Conservation (phyloP, 1,140 invertebrate species). For the Platorchestia sp. region DNA sequence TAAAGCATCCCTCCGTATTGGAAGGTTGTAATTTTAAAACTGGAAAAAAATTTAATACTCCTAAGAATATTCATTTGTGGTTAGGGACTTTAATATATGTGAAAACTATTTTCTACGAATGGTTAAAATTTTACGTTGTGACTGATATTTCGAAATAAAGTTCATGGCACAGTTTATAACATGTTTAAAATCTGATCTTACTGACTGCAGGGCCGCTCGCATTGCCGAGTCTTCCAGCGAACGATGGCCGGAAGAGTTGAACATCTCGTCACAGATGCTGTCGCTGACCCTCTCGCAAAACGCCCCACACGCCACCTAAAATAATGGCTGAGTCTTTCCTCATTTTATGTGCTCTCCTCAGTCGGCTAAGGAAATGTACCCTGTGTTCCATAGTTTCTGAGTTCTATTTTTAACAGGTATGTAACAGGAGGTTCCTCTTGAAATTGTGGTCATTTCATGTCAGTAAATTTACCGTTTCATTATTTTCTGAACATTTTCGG, state of each 20-base stretch:
- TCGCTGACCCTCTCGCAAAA: constrained; percentile 66
- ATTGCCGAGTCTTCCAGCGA: constrained; percentile 64
- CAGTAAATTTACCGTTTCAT: not conserved
- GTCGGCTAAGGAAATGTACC: not conserved
- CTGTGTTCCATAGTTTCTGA: not conserved
- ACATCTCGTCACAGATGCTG: constrained; percentile 64
- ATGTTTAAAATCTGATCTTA: not conserved
- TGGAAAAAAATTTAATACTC: too few relatives aligned
- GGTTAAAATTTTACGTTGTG: too few relatives aligned
- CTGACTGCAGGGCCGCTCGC: constrained; percentile 58
- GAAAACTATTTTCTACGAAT: too few relatives aligned
- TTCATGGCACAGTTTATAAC: not conserved
- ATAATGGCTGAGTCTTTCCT: not conserved
- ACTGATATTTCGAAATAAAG: not conserved
- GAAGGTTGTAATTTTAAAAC: too few relatives aligned
- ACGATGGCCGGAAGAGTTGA: constrained; percentile 66
- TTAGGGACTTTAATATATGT: too few relatives aligned
- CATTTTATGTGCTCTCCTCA: not conserved
- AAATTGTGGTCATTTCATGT: not conserved
- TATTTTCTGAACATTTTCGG: not conserved
- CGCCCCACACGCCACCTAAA: constrained; percentile 31
- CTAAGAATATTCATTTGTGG: too few relatives aligned
- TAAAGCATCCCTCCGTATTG: too few relatives aligned
- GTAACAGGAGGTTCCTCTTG: not conserved
- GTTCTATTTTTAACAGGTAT: not conserved